These are phyloP conservation scores for Jacana jacana DNA, from an alignment of 2,113 vertebrate species.

Conservation along the genomic window DNA sequence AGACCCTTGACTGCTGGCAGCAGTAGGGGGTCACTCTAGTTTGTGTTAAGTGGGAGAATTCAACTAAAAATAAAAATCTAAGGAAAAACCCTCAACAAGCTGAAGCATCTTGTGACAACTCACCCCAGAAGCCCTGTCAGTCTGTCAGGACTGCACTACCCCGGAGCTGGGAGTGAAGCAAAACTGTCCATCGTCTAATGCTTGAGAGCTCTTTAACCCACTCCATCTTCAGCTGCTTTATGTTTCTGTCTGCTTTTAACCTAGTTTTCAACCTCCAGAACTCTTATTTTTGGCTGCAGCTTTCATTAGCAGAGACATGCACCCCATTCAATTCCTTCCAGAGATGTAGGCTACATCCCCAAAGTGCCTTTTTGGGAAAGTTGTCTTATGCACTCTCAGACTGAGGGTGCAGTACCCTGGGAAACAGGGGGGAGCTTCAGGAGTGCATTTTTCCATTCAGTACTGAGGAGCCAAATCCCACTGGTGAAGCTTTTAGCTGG, in stretches of 20 bases:
- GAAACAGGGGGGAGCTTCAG: not conserved
- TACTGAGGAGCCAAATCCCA: not conserved
- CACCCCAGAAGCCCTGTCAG: conserved; percentile 4
- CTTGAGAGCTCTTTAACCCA: conserved; percentile 30
- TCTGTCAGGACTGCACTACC: conserved; percentile 17
- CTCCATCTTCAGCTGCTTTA: conserved; percentile 9
- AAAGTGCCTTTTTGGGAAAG: conserved; percentile 21
- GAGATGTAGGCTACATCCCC: conserved; percentile 40
- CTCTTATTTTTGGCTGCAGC: conserved; percentile 22
- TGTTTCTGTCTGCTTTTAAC: conserved; percentile 25
- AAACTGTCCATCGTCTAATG: not conserved
- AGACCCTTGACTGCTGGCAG: not conserved
- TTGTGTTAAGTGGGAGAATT: not conserved
- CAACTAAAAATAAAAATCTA: conserved; percentile 16
- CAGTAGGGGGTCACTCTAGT: conserved; percentile 9
- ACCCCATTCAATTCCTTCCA: conserved; percentile 27
- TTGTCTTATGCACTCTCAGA: not conserved
- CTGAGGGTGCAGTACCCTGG: not conserved
- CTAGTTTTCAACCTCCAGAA: conserved; percentile 43
- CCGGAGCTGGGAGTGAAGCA: not conserved
- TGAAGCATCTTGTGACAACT: conserved; percentile 26
- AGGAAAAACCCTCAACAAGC: not conserved
- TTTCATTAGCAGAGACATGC: conserved; percentile 12
- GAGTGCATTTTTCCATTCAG: not conserved
- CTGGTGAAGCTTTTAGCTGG: not conserved